Conservation (phyloP, 2,113 vertebrate genomes). For the Lichenostomus cassidix region DNA sequence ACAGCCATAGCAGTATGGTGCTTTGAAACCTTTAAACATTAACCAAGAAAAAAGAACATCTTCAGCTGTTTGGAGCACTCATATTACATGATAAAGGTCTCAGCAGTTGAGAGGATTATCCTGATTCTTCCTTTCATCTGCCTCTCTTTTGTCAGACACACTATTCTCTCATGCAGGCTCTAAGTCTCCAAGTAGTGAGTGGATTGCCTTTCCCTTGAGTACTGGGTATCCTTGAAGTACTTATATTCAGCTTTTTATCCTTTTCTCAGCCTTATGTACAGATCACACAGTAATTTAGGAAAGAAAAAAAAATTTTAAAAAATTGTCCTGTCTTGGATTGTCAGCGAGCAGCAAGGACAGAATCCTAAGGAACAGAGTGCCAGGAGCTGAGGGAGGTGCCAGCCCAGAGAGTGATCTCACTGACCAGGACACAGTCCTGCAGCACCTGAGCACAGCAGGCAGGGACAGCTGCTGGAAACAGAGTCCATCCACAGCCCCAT, state of each 20-base stretch:
- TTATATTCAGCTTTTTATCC: neutral
- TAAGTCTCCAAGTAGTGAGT: neutral
- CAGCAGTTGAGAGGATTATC: constrained; percentile 40
- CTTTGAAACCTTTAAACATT: constrained; percentile 46
- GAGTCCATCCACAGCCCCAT: neutral
- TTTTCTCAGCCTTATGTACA: neutral
- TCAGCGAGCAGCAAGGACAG: neutral
- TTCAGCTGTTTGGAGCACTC: neutral
- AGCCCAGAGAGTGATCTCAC: neutral
- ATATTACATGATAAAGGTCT: constrained; percentile 19
- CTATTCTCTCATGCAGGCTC: neutral
- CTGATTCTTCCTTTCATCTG: constrained; percentile 38
- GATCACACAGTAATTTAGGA: neutral
- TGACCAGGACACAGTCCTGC: neutral
- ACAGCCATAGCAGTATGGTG: neutral
- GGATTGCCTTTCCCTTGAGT: neutral
- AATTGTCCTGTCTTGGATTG: neutral
- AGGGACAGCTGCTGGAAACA: neutral
- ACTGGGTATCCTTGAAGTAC: neutral
- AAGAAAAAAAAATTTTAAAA: neutral
- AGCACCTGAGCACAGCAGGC: neutral
- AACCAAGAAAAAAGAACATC: constrained; percentile 45
- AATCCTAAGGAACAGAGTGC: neutral
- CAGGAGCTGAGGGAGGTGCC: neutral
- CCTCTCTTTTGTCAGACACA: neutral